Evolutionary conservation across 1,140 invertebrate species (phyloP).

Genomic region (Tetragonula clypearis): DNA sequence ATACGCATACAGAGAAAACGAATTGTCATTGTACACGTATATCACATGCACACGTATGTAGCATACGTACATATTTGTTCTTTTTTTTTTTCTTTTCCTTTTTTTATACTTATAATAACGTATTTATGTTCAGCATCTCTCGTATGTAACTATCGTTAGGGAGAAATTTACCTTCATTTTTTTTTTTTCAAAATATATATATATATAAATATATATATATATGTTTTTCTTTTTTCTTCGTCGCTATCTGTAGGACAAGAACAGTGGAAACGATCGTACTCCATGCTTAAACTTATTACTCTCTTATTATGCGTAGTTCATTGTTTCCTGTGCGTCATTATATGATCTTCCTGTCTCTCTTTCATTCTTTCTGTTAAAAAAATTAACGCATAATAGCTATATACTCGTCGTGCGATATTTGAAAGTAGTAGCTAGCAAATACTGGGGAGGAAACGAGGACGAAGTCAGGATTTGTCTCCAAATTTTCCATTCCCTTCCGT

Average conservation of each 20-base stretch:
- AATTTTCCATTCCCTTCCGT: neutral
- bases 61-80: slow-evolving; percentile 14
- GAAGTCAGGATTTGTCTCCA: slow-evolving; percentile 1
- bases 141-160: slow-evolving; percentile 47
- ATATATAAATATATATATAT: slow-evolving; percentile 31
- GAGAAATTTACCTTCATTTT: slow-evolving; percentile 26
- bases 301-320: slow-evolving; percentile 49
- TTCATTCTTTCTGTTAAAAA: slow-evolving; percentile 19
- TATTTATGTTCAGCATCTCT: slow-evolving; percentile 28
- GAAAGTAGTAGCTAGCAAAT: slow-evolving; percentile 17
- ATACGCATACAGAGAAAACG: slow-evolving; percentile 17
- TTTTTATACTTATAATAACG: slow-evolving; percentile 31
- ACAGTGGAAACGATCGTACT: slow-evolving; percentile 42
- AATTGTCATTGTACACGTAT: neutral
- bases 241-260: slow-evolving; percentile 56
- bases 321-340: slow-evolving; percentile 62
- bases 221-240: slow-evolving; percentile 7
- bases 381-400: slow-evolving; percentile 27
- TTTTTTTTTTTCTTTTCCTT: slow-evolving; percentile 17
- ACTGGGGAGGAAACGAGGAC: slow-evolving; percentile 23
- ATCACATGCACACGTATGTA: slow-evolving; percentile 21
- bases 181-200: slow-evolving; percentile 53
- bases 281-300: slow-evolving; percentile 30
- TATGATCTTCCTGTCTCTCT: slow-evolving; percentile 15
- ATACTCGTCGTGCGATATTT: slow-evolving; percentile 22